A percentile compares a stretch with the other conserved stretches of the same genome.
Conservation (phyloP, 2,113 vertebrate genomes). For the Anhinga anhinga region DNA sequence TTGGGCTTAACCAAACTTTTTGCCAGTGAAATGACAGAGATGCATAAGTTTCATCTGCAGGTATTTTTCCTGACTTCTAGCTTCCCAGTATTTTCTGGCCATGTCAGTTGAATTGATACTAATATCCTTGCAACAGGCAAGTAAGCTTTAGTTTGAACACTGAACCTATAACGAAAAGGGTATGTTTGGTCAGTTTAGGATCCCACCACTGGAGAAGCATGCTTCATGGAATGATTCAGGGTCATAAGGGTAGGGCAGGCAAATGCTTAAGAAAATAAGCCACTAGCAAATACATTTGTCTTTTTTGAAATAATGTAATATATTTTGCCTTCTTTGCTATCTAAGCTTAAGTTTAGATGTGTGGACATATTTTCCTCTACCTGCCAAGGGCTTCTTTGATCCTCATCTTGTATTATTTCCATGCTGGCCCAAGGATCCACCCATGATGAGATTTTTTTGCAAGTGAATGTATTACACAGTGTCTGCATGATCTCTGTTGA, state of each 20-base stretch:
- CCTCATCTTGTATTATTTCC: neutral
- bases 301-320: neutral
- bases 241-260: neutral
- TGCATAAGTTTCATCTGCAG: neutral
- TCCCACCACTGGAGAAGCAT: slow-evolving; percentile 36
- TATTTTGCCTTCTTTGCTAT: neutral
- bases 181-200: slow-evolving; percentile 43
- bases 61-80: neutral
- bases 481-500: neutral
- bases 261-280: neutral
- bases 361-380: neutral
- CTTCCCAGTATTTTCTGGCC: slow-evolving; percentile 59
- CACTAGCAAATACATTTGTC: neutral
- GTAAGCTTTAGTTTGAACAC: slow-evolving; percentile 40
- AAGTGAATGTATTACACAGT: neutral
- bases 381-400: neutral
- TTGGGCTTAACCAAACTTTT: neutral
- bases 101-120: slow-evolving; percentile 16
- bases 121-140: slow-evolving; percentile 43
- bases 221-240: slow-evolving; percentile 48
- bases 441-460: neutral
- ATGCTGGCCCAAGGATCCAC: neutral
- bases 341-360: neutral
- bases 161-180: slow-evolving; percentile 39
- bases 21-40: neutral